Evolutionary conservation across 2,888 invertebrate species (phyloP), one percentile per base, ranked within the genome.

Genomic region (Acrobasis suavella): DNA sequence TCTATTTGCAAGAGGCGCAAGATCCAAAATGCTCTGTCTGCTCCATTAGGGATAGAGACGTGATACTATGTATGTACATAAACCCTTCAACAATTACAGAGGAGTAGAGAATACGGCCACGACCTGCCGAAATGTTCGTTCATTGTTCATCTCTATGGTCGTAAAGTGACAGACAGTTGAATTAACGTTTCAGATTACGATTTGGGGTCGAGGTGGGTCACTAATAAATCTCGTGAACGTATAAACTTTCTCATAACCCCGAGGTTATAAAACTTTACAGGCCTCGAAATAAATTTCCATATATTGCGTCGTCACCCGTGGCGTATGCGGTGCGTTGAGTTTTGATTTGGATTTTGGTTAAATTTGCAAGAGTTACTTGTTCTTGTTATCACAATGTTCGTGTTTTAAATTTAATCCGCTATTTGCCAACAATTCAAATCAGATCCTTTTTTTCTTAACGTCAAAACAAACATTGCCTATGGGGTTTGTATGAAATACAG

Each of bases 111-210:
- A 60, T 22, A 61, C 42, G 60, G 16, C 16, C 54, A 54, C 61
- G 46, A 58, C 55, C 54, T 51, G 46, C 42, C 42, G 16, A 51
- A 60, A 52, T 56, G 56, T 62, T 64, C 65, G 56, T 62, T 64
- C 65, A 60, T 60, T 62, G 62, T 68, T 67, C 2, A 32, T 66
- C 70, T 49, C 32, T 22, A 60, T 67, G 65, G 75, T 80, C 82
- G 78, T 86, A 85, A 86, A 84, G 73, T 76, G 76, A 78, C 82
- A 77, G 74, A 80, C 79, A 77, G 78, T 76, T 75, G 78, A 81
- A 84, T 85, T 85, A 85, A 82, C 83, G 74, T 80, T 78, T 70
- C 71, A 77, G 80, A 83, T 83, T 82, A 81, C 80, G 78, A 82
- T 80, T 78, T 72, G 65, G 77, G 79, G 77, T 76, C 73, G 73